Percentiles rank a stretch among this genome's conserved stretches.
Conservation (phyloP, 2,888 invertebrate species). For the Sthenelais limicola region DNA sequence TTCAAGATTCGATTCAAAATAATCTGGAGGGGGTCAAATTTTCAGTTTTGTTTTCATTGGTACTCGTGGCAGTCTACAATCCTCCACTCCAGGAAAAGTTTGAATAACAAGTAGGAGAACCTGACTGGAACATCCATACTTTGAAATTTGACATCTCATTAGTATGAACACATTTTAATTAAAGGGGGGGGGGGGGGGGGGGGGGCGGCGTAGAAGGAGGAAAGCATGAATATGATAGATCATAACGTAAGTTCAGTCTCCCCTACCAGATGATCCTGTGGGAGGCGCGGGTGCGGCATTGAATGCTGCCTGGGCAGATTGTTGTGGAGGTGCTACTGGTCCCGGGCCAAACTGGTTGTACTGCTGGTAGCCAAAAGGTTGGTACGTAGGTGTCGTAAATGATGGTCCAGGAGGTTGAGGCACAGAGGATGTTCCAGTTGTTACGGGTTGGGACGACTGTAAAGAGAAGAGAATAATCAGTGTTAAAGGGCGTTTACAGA, state of each 20-base stretch:
- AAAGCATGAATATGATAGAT: not conserved
- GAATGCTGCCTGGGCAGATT: conserved; percentile 25
- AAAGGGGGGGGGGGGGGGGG: not conserved
- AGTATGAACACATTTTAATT: too few relatives aligned
- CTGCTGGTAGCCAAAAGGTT: conserved; percentile 57
- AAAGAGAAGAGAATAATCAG: not conserved
- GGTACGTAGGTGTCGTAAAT: conserved; percentile 57
- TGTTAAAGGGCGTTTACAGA: too few relatives aligned
- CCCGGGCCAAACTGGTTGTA: conserved; percentile 49
- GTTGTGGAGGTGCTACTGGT: conserved; percentile 21
- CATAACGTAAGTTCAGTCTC: not conserved
- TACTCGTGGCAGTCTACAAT: too few relatives aligned
- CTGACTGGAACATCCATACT: too few relatives aligned
- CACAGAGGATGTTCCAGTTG: conserved; percentile 53
- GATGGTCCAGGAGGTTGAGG: conserved; percentile 50
- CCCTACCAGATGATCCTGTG: conserved; percentile 22
- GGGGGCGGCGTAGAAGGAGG: not conserved
- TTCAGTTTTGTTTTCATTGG: too few relatives aligned
- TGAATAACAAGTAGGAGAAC: too few relatives aligned
- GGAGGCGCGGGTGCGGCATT: conserved; percentile 37
- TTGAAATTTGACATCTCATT: too few relatives aligned
- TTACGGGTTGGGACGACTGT: conserved; percentile 66
- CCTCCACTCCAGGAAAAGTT: too few relatives aligned
- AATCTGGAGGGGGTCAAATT: too few relatives aligned
- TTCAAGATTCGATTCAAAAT: too few relatives aligned